Base-by-base conservation (phyloP, 1,140 invertebrate species). In the Laodelphax striatellus region DNA sequence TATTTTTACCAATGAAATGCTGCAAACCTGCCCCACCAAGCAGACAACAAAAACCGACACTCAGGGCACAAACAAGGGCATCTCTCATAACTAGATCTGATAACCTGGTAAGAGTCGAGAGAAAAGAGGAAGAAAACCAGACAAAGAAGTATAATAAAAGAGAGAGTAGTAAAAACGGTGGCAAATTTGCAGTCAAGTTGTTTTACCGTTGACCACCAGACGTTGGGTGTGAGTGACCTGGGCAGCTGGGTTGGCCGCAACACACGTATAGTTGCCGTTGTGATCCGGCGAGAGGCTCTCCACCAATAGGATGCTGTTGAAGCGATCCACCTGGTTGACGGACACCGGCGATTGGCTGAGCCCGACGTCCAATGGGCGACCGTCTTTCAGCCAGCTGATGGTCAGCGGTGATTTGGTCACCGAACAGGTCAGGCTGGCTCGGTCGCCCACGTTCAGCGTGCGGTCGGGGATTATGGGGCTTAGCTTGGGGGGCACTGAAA, bases 401-500 rank as follows among this genome's bases (percentile, higher is more conserved):
- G 80, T 82, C 64, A 91, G 71, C 11, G 88, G 88, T 43, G 82
- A 75, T 68, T 87, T 85, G 58, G 83, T 84, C 62, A 89, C 84
- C 14, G 85, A 84, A 72, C 87, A 90, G 57, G 86, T 86, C 55
- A 88, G 74, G 42, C 82, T 86, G 42, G 84, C 84, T 38, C 87
- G 77, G 69, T 89, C 86, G 50, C 84, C 85, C 67, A 92, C 83
- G 68, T 88, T 83, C 24, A 88, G 76, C 64, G 82, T 81, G 61
- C 83, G 77, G 68, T 84, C 81, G 56, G 84, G 82, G 64, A 81
- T 82, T 74, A 88, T 86, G 54, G 85, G 83, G 75, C 84, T 86
- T 75, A 89, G 79, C 79, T 88, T 87, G 64, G 87, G 87, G 65
- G 86, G 85, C 75, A 88, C 87, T 89, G 84, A 64, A 83, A 83